phyloP scores from a whole-genome alignment of 2,113 vertebrate species.

The Gymnorhina tibicen region DNA sequence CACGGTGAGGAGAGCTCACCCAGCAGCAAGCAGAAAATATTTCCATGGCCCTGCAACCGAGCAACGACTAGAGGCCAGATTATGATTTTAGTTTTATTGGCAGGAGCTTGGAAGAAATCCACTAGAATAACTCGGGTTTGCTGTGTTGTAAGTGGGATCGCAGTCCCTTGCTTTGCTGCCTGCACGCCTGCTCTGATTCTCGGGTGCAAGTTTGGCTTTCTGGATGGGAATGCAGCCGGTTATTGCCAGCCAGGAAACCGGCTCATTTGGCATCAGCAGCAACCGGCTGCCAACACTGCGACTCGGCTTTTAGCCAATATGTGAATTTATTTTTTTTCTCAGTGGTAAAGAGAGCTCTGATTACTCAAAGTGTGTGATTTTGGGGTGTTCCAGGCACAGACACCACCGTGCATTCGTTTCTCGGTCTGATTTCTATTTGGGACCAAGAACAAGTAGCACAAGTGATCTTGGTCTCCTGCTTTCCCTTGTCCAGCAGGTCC shows the following conservation, averaged over 20 bases:
- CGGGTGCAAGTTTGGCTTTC: background rate
- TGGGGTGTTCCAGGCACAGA: background rate
- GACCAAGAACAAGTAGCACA: background rate
- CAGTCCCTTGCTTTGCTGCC: background rate
- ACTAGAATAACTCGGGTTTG: background rate
- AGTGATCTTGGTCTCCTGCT: background rate
- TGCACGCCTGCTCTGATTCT: background rate
- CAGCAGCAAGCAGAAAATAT: background rate
- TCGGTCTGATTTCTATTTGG: background rate
- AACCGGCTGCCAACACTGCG: background rate
- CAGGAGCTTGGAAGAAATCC: conserved; percentile 4
- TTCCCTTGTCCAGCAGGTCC: background rate
- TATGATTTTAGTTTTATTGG: background rate
- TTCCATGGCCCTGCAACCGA: background rate
- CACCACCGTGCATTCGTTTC: accelerated
- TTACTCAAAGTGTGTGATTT: background rate
- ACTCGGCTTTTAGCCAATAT: background rate
- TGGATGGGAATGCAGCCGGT: background rate
- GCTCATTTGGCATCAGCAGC: background rate
- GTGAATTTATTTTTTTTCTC: background rate
- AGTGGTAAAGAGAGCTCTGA: background rate
- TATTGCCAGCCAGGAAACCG: background rate
- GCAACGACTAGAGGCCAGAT: background rate
- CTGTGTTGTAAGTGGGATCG: background rate
- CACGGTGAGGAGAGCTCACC: background rate